Evolutionary conservation across 1,140 invertebrate species (phyloP).

Genomic region (Elymnias hypermnestra): DNA sequence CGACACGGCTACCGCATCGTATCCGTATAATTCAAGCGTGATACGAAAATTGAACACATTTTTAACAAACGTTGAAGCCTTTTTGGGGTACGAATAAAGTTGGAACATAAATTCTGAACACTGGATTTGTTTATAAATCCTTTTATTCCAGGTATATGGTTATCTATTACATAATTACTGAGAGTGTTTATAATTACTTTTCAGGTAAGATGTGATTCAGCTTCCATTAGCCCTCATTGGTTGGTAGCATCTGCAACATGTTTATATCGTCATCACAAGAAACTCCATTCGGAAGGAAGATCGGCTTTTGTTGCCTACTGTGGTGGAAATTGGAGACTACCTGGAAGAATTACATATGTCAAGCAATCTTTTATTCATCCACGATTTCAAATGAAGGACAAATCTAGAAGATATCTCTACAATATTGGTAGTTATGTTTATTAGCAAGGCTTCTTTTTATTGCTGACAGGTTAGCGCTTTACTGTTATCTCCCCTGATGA

Average conservation of each 20-base stretch:
- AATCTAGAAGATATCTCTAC: slow-evolving; percentile 36
- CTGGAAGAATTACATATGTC: slow-evolving; percentile 48
- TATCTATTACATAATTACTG: too few species aligned
- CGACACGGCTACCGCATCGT: too few species aligned
- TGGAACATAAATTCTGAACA: too few species aligned
- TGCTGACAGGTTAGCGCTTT: too few species aligned
- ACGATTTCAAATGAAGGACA: slow-evolving; percentile 30
- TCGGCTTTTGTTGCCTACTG: slow-evolving; percentile 57
- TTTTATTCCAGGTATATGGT: too few species aligned
- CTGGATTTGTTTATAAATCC: too few species aligned
- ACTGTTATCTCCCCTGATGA: too few species aligned
- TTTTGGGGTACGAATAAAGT: too few species aligned
- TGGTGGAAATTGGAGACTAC: slow-evolving; percentile 42
- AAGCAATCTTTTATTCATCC: slow-evolving; percentile 51
- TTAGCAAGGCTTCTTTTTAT: background rate
- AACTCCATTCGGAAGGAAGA: slow-evolving; percentile 17
- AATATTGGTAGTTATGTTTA: slow-evolving; percentile 43
- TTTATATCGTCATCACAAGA: slow-evolving; percentile 36
- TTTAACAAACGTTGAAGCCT: too few species aligned
- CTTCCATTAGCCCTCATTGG: slow-evolving; percentile 55
- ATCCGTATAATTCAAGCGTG: too few species aligned
- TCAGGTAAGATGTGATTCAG: slow-evolving; percentile 54
- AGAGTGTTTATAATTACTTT: too few species aligned
- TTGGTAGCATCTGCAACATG: slow-evolving; percentile 48
- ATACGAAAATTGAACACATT: too few species aligned